These are phyloP conservation scores for Scaptodrosophila latifasciaeformis DNA, from an alignment of 2,888 invertebrate genomes.

Conservation along the genomic window DNA sequence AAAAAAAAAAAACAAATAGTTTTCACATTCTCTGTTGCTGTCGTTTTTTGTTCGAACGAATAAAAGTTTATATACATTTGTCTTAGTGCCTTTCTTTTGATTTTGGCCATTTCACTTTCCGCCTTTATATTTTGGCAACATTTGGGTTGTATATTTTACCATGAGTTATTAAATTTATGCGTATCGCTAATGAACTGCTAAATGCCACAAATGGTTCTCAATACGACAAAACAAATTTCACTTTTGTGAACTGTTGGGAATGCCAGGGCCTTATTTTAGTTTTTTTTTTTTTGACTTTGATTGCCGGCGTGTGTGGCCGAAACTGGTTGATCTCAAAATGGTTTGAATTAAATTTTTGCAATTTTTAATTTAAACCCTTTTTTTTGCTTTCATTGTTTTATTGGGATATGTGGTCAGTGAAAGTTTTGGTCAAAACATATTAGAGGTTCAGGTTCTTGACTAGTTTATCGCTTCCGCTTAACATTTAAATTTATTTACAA, in stretches of 20 bases:
- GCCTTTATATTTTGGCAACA: conserved; percentile 16
- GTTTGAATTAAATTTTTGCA: conserved; percentile 1
- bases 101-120: conserved; percentile 23
- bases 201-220: conserved; percentile 54
- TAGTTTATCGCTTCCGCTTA: no score
- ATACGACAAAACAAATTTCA: conserved; percentile 55
- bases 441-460: no score
- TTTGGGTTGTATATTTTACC: conserved; percentile 27
- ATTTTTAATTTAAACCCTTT: conserved; percentile 3
- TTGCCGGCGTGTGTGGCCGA: no score
- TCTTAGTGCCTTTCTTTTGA: conserved; percentile 1
- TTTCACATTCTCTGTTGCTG: not conserved
- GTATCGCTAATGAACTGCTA: conserved; percentile 52
- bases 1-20: not conserved
- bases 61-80: conserved; percentile 33
- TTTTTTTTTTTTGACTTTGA: not conserved
- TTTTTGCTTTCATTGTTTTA: not conserved
- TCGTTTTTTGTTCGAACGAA: conserved; percentile 15
- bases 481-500: no score
- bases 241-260: conserved; percentile 29
- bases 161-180: conserved; percentile 40
- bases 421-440: conserved; percentile 8
- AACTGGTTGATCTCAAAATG: not conserved
- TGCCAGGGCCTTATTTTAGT: conserved; percentile 1
- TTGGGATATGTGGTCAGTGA: no score